Evolutionary conservation across 2,113 vertebrate genomes (phyloP).

Genomic region (Ariopsis seemanni): DNA sequence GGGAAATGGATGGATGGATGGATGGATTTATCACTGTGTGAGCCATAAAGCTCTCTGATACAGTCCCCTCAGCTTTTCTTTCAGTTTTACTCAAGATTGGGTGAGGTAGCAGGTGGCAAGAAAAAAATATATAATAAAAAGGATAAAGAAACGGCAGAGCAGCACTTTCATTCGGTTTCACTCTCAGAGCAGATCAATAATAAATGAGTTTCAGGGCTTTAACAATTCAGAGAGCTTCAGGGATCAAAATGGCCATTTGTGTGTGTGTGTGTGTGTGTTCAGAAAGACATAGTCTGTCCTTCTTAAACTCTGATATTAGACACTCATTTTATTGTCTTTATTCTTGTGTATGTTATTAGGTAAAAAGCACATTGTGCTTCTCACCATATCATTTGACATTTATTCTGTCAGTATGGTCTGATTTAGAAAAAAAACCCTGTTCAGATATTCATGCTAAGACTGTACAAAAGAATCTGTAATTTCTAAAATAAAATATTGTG

Average conservation of each 20-base stretch:
- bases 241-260: background rate
- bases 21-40: background rate
- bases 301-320: background rate
- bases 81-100: background rate
- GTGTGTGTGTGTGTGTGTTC: background rate
- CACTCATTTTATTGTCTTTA: background rate
- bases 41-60: background rate
- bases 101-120: background rate
- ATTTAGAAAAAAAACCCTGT: too few species aligned
- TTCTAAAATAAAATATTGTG: background rate
- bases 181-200: slow-evolving; percentile 11
- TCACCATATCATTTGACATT: background rate
- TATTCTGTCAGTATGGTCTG: background rate
- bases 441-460: background rate
- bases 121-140: background rate
- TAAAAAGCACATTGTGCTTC: background rate
- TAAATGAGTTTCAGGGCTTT: background rate
- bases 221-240: slow-evolving; percentile 6
- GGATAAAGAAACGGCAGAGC: background rate
- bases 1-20: too few species aligned
- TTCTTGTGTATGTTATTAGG: background rate
- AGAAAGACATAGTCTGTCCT: background rate
- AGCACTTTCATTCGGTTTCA: background rate
- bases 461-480: background rate
- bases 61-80: background rate